Evolutionary conservation across 2,113 vertebrate species (phyloP).

Genomic region (Hylia prasina): DNA sequence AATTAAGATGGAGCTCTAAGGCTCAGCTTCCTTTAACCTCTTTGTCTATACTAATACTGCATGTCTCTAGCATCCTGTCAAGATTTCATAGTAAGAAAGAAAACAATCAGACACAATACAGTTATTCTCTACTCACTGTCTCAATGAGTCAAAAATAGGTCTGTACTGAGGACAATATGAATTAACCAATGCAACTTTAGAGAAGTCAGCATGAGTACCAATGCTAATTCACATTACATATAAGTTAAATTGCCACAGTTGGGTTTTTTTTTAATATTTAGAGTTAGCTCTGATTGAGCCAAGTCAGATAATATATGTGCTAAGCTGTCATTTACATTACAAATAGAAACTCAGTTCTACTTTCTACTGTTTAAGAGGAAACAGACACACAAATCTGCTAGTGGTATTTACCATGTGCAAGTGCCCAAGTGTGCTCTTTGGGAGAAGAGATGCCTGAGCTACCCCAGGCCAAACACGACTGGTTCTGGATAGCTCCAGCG

Average conservation of each 20-base stretch:
- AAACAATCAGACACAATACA: neutral
- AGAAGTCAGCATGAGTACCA: neutral
- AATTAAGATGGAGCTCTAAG: neutral
- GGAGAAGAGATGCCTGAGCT: neutral
- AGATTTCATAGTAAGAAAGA: neutral
- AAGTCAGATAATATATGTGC: neutral
- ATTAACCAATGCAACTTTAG: neutral
- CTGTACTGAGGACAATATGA: neutral
- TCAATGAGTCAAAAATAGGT: neutral
- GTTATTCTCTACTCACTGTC: neutral
- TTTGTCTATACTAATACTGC: neutral
- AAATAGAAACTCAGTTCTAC: neutral
- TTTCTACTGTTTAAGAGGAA: neutral
- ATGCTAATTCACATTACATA: neutral
- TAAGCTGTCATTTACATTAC: neutral
- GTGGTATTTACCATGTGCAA: neutral
- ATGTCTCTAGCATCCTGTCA: neutral
- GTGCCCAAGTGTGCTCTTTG: neutral
- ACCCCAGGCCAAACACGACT: rapidly evolving
- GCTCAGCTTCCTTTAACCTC: neutral
- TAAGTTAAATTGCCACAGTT: neutral
- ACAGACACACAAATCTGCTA: neutral
- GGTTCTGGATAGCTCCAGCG: rapidly evolving
- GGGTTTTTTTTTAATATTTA: neutral
- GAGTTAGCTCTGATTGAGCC: neutral